phyloP scores from a whole-genome alignment of 92 coral and sea anemone species.

The Pocillopora grandis region DNA sequence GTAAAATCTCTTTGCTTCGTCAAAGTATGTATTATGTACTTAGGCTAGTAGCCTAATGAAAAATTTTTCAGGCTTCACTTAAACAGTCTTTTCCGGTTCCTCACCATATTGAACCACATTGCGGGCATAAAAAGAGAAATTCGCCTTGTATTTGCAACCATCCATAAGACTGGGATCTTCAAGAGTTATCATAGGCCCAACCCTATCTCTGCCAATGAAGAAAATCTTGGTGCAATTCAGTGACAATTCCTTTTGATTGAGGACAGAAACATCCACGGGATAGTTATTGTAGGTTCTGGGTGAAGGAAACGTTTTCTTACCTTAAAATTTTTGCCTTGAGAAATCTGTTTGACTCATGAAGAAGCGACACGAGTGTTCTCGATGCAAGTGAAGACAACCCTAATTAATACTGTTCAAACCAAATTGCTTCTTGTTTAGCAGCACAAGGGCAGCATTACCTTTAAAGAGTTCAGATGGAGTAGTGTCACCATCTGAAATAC shows the following conservation, averaged over 20 bases:
- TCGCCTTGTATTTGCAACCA: background rate
- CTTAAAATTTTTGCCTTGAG: too few relatives aligned
- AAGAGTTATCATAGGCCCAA: constrained; percentile 20
- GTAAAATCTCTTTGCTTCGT: too few relatives aligned
- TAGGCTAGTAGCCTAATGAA: too few relatives aligned
- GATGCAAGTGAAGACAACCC: background rate
- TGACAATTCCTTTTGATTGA: background rate
- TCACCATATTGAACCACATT: constrained; percentile 13
- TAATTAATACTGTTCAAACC: background rate
- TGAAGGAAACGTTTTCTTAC: too few relatives aligned
- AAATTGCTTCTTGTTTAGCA: background rate
- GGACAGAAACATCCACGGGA: constrained; percentile 17
- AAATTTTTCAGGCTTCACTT: background rate
- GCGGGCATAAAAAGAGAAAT: constrained; percentile 1
- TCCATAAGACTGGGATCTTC: background rate
- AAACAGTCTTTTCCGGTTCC: background rate
- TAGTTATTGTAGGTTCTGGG: background rate
- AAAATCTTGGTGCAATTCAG: background rate
- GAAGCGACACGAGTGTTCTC: too few relatives aligned
- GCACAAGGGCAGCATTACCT: background rate
- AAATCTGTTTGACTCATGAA: too few relatives aligned
- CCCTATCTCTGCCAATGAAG: background rate
- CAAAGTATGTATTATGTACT: too few relatives aligned
- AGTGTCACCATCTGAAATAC: background rate
- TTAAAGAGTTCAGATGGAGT: background rate